Percentiles rank a stretch among this genome's conserved stretches.
These are phyloP conservation scores for Synanceia verrucosa DNA, from an alignment of 2,797 vertebrate species.

Conservation along the genomic window DNA sequence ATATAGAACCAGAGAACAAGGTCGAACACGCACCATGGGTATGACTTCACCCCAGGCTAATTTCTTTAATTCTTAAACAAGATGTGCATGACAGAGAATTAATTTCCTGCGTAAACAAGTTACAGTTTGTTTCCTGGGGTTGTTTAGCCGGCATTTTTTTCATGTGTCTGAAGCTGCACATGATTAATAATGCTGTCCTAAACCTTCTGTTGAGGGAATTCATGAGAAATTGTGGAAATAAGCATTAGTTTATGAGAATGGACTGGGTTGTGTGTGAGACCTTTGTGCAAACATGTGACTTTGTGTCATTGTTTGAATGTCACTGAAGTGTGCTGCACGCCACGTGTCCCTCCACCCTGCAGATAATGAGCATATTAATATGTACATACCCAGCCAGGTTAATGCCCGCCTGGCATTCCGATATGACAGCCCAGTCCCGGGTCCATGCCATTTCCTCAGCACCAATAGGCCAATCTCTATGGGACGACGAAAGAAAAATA, in stretches of 20 bases:
- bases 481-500: constrained; percentile 64
- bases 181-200: constrained; percentile 73
- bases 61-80: constrained; percentile 74
- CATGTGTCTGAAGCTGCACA: constrained; percentile 39
- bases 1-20: constrained; percentile 47
- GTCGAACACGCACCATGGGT: constrained; percentile 46
- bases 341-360: constrained; percentile 35
- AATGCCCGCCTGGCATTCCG: constrained; percentile 65
- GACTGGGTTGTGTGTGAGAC: constrained; percentile 28
- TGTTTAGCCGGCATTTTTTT: constrained; percentile 45
- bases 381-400: constrained; percentile 72
- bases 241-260: constrained; percentile 21
- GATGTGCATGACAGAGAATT: constrained; percentile 71
- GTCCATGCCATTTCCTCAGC: constrained; percentile 38
- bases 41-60: constrained; percentile 56
- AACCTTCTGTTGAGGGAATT: constrained; percentile 66
- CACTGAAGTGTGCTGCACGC: constrained; percentile 32
- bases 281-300: constrained; percentile 36
- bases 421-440: constrained; percentile 65
- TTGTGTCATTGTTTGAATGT: constrained; percentile 56
- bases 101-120: constrained; percentile 73
- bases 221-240: constrained; percentile 51
- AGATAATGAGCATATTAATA: constrained; percentile 77
- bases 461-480: constrained; percentile 53
- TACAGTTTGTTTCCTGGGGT: constrained; percentile 64